A percentile compares a stretch with the other conserved stretches of the same genome.
These are phyloP conservation scores for Notoglanidium macrostoma DNA, from an alignment of 2,797 vertebrate genomes.

Conservation along the genomic window DNA sequence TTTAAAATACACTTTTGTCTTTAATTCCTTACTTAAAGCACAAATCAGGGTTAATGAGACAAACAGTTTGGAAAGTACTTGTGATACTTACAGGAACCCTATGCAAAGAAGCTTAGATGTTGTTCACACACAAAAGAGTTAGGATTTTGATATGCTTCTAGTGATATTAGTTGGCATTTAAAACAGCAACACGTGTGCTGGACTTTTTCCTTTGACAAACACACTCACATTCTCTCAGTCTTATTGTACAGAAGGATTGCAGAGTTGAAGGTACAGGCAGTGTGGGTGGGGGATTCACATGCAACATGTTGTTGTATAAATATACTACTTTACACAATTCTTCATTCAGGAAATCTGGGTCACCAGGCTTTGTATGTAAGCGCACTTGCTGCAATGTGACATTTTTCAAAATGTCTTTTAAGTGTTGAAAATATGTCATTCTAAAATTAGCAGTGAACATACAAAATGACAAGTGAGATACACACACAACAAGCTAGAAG, in stretches of 20 bases:
- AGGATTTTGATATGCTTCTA: slow-evolving; percentile 20
- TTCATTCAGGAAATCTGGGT: slow-evolving; percentile 53
- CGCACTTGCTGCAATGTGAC: slow-evolving; percentile 45
- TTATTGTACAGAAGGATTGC: slow-evolving; percentile 44
- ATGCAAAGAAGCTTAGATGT: slow-evolving; percentile 1
- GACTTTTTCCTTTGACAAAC: slow-evolving; percentile 49
- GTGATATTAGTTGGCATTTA: slow-evolving; percentile 48
- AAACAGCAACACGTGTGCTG: slow-evolving; percentile 36
- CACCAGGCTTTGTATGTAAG: slow-evolving; percentile 37
- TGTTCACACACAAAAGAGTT: not conserved
- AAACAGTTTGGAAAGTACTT: not conserved
- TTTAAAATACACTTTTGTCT: not conserved
- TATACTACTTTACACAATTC: slow-evolving; percentile 53
- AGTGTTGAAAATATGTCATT: slow-evolving; percentile 46
- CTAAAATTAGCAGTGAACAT: slow-evolving; percentile 49
- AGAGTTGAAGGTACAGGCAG: slow-evolving; percentile 34
- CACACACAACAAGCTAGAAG: not conserved
- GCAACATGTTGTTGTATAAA: slow-evolving; percentile 50
- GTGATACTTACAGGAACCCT: slow-evolving; percentile 10
- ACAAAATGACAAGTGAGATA: not conserved
- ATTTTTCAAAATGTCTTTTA: slow-evolving; percentile 43
- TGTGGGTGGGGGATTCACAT: slow-evolving; percentile 59
- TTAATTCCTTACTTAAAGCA: not conserved
- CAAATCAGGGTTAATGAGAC: not conserved
- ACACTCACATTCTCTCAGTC: slow-evolving; percentile 40